Evolutionary conservation across 2,888 invertebrate genomes (phyloP), one percentile per base, ranked within the genome.

Genomic region (Tigriopus californicus): DNA sequence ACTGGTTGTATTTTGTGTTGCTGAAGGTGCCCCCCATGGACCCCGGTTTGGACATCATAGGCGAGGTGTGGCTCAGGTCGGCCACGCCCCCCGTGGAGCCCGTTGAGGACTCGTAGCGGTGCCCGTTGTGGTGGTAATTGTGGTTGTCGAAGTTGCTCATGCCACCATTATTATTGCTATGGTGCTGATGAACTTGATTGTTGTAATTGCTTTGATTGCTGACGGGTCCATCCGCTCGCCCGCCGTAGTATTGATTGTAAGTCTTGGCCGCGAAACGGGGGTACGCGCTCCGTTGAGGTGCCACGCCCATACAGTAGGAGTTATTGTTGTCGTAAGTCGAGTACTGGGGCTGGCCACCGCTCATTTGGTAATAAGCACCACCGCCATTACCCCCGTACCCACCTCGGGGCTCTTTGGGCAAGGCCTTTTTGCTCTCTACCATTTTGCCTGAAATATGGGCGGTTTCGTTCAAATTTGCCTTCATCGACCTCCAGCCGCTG

Each of bases 361-460:
- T 22, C 52, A 52, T 52, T 52, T 11, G 25, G 13, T 25, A 24
- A 13, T 24, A 24, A 13, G 33, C 8, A 18, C 47, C 47, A n/a
- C 47, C n/a, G 10, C 47, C 47, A 13, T 47, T 47, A 47, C n/a
- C 22, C 10, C 52, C 25, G 24, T 58, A 51, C 4, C 58, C 41
- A 18, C 24, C 24, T 8, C 58, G 52, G 22, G 58, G 61, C 41
- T 59, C 59, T 49, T 59, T 59, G 33, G 59, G 59, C 22, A 59
- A 40, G 18, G 59, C 59, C 25, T 59, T 59, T 41, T 59, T 59
- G 41, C 59, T 59, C 59, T 59, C 59, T 11, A 59, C 59, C 59
- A 59, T 59, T 52, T 59, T 59, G 13, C 59, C 59, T 59, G 15
- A 24, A 12, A 5, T 44, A 18, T 44, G n/a, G 11, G 13, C 41